Evolutionary conservation across 2,797 vertebrate species (phyloP).

Genomic region (Cynopterus sphinx): DNA sequence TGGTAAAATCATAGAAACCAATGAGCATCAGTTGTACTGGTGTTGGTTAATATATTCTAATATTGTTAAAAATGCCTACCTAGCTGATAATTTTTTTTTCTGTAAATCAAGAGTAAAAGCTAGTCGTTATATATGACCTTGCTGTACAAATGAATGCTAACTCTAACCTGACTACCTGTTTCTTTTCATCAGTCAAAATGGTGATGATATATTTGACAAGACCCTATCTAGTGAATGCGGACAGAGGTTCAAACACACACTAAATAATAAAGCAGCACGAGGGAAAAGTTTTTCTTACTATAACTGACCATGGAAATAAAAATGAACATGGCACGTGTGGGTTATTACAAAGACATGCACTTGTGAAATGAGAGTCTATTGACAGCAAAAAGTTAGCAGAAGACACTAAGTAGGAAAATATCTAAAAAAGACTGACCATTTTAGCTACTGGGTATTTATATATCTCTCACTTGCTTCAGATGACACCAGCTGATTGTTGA

Average conservation of each 20-base stretch:
- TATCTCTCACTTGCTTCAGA: conserved; percentile 60
- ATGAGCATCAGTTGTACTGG: background rate
- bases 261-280: conserved; percentile 45
- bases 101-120: conserved; percentile 53
- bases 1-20: conserved; percentile 32
- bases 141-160: conserved; percentile 21
- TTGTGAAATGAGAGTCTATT: conserved; percentile 40
- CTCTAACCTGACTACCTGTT: conserved; percentile 26
- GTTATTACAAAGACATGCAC: conserved; percentile 50
- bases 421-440: conserved; percentile 61
- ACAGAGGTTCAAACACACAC: conserved; percentile 43
- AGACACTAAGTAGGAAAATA: conserved; percentile 68
- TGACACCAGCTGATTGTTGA: conserved; percentile 53
- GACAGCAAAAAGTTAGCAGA: conserved; percentile 47
- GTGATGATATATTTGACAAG: conserved; percentile 34
- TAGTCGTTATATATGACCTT: conserved; percentile 22
- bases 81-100: conserved; percentile 30
- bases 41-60: conserved; percentile 20
- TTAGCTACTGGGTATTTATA: conserved; percentile 67
- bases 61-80: background rate
- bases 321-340: conserved; percentile 8
- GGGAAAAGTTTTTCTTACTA: background rate
- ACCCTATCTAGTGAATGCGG: conserved; percentile 8
- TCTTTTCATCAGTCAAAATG: conserved; percentile 35
- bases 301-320: conserved; percentile 40